phyloP scores from a whole-genome alignment of 1,140 invertebrate species.

The Procambarus clarkii region DNA sequence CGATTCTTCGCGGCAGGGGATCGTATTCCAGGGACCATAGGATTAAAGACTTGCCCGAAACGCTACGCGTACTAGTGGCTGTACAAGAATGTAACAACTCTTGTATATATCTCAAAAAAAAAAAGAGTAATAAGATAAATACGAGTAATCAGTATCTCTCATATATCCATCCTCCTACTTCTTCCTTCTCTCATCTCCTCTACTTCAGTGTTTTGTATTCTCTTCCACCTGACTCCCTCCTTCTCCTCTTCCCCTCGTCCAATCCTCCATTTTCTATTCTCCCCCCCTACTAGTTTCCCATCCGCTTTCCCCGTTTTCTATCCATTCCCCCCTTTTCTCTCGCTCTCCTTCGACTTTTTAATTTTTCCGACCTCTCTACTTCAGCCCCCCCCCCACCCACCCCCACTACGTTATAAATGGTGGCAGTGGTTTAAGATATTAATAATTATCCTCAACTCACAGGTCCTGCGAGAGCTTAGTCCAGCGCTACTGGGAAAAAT shows the following conservation, averaged over 20 bases:
- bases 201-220: neutral
- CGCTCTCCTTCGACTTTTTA: neutral
- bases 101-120: no score
- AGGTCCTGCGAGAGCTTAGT: no score
- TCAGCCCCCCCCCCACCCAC: neutral
- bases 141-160: neutral
- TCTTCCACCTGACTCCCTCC: neutral
- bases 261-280: neutral
- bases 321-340: neutral
- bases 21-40: no score
- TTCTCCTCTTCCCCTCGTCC: neutral
- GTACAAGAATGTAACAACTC: no score
- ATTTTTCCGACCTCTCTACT: neutral
- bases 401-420: no score
- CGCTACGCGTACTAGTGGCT: no score
- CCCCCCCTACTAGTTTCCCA: neutral
- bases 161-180: neutral
- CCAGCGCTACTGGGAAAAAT: no score
- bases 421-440: no score
- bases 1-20: no score
- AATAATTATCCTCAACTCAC: no score
- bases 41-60: no score
- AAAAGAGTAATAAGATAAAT: no score
- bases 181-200: neutral
- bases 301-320: neutral